These are phyloP conservation scores for Darevskia mixta DNA, from an alignment of 2,797 vertebrate species.

Conservation along the genomic window DNA sequence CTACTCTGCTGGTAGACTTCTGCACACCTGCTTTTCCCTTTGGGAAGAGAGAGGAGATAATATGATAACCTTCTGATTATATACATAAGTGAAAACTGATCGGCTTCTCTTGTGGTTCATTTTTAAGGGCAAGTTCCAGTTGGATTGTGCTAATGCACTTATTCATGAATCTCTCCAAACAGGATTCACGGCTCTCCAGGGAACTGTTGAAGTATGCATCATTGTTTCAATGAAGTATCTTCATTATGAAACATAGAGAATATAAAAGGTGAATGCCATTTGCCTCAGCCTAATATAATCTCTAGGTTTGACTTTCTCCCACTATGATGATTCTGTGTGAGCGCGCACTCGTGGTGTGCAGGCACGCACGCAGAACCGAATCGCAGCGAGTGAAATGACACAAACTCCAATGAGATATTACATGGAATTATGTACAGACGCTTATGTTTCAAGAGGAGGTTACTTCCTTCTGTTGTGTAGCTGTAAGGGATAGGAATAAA, in stretches of 20 bases:
- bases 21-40: constrained; percentile 72
- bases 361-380: constrained; percentile 39
- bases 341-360: constrained; percentile 31
- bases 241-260: constrained; percentile 85
- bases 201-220: constrained; percentile 84
- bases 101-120: constrained; percentile 80
- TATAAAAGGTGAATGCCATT: constrained; percentile 83
- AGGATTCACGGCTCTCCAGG: constrained; percentile 83
- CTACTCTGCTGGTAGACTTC: constrained; percentile 59
- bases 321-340: constrained; percentile 51
- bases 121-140: constrained; percentile 82
- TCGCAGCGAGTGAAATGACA: constrained; percentile 66
- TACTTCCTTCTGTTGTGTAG: constrained; percentile 61
- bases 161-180: constrained; percentile 88
- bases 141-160: constrained; percentile 84
- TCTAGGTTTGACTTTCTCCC: constrained; percentile 72
- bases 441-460: constrained; percentile 62
- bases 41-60: constrained; percentile 77
- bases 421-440: constrained; percentile 53
- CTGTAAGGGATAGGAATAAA: constrained; percentile 3
- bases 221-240: constrained; percentile 88
- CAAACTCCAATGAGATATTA: constrained; percentile 61
- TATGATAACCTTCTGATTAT: constrained; percentile 85
- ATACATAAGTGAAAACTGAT: constrained; percentile 83
- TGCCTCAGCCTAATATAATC: constrained; percentile 77